These are phyloP conservation scores for Zoanthus gigantus DNA, from an alignment of 92 coral and sea anemone genomes.

Conservation along the genomic window DNA sequence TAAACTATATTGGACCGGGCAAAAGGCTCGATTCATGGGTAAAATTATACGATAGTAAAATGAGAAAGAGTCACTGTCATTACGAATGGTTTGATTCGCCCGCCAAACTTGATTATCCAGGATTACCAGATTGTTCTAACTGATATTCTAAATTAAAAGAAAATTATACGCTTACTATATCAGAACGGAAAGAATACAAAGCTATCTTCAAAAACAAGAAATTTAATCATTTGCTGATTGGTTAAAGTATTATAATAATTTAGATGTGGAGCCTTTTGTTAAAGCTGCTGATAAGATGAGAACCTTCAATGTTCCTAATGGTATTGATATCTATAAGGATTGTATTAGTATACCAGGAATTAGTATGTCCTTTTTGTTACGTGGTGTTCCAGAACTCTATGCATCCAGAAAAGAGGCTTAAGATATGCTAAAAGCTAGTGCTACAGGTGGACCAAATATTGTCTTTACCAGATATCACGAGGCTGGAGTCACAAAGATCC, in stretches of 20 bases:
- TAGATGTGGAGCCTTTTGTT: neutral
- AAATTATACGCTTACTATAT: no score
- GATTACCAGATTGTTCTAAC: no score
- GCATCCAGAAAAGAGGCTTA: neutral
- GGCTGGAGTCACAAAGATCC: slow-evolving; percentile 22
- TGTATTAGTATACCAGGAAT: neutral
- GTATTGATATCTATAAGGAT: slow-evolving; percentile 5
- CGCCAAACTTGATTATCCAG: neutral
- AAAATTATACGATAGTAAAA: neutral
- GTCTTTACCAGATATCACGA: neutral
- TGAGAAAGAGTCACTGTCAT: neutral
- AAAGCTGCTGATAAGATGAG: neutral
- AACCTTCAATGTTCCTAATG: neutral
- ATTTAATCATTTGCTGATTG: neutral
- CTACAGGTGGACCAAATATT: neutral
- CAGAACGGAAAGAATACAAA: neutral
- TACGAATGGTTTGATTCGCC: slow-evolving; percentile 4
- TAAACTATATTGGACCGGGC: slow-evolving; percentile 8
- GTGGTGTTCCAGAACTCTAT: neutral
- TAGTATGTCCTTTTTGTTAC: no score
- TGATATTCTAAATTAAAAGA: no score
- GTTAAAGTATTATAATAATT: neutral
- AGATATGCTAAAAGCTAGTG: neutral
- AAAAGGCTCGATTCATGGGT: neutral
- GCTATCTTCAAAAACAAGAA: neutral